These are phyloP conservation scores for Notiomystis cincta DNA, from an alignment of 2,113 vertebrate species.

Conservation along the genomic window DNA sequence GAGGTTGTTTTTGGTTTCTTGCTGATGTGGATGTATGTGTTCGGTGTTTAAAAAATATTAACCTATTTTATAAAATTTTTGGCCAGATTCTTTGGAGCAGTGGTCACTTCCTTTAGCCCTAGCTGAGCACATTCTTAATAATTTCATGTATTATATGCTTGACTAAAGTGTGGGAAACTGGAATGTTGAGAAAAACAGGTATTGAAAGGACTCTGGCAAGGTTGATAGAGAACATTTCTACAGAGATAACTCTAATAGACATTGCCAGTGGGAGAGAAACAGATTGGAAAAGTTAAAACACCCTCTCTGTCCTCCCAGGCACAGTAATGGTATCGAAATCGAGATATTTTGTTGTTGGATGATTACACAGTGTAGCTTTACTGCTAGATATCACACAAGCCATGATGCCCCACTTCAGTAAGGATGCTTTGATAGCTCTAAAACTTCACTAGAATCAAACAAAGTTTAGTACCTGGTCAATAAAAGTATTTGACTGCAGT, in stretches of 20 bases:
- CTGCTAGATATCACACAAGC: not conserved
- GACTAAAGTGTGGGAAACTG: not conserved
- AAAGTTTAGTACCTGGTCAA: constrained; percentile 1
- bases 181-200: not conserved
- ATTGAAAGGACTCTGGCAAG: constrained; percentile 17
- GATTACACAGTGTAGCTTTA: constrained; percentile 5
- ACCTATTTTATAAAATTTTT: not conserved
- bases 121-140: not conserved
- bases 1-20: constrained; percentile 29
- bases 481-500: constrained; percentile 18
- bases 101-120: not conserved
- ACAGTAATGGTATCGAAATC: not conserved
- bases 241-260: constrained; percentile 21
- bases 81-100: not conserved
- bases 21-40: not conserved
- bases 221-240: not conserved
- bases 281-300: constrained; percentile 11
- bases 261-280: not conserved
- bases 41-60: not conserved
- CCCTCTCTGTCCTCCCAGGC: not conserved
- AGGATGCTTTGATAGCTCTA: constrained; percentile 52
- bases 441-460: not conserved
- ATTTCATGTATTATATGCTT: not conserved
- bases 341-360: not conserved
- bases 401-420: constrained; percentile 41